Conservation (phyloP, 2,888 invertebrate genomes). For the Cremastinae sp. region DNA sequence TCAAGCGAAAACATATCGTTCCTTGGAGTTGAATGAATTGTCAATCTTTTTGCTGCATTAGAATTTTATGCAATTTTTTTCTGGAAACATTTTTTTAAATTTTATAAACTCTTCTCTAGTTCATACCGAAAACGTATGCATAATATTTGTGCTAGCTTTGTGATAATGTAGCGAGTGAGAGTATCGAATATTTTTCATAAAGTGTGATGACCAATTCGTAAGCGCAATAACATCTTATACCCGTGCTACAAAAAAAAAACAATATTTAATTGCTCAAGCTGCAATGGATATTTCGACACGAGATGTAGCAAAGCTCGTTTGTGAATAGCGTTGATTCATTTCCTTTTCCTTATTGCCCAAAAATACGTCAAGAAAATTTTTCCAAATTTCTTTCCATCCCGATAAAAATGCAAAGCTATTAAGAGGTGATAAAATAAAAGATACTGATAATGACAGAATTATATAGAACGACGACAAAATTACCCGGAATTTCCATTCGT, state of each 20-base stretch:
- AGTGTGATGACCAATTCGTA: too few species aligned
- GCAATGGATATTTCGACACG: too few species aligned
- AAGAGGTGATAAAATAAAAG: constrained; percentile 67
- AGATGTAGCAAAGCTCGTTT: too few species aligned
- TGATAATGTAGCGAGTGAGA: too few species aligned
- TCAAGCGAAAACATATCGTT: constrained; percentile 9
- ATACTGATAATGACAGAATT: constrained; percentile 61
- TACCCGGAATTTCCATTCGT: constrained; percentile 87
- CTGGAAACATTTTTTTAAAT: constrained; percentile 4
- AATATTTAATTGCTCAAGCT: not conserved
- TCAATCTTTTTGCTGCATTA: not conserved
- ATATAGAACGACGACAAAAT: constrained; percentile 74
- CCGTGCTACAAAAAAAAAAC: too few species aligned
- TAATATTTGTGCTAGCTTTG: too few species aligned
- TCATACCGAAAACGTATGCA: constrained; percentile 32
- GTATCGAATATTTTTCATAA: too few species aligned
- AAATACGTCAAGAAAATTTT: too few species aligned
- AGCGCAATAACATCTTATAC: too few species aligned
- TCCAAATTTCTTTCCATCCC: constrained; percentile 28
- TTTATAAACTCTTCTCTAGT: not conserved
- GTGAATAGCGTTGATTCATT: too few species aligned
- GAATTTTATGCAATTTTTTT: constrained; percentile 40
- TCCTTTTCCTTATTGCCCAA: too few species aligned
- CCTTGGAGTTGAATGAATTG: not conserved
- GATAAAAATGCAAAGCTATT: constrained; percentile 67